Conservation (phyloP, 1,140 invertebrate species). For the Meloidogyne hapla region DNA sequence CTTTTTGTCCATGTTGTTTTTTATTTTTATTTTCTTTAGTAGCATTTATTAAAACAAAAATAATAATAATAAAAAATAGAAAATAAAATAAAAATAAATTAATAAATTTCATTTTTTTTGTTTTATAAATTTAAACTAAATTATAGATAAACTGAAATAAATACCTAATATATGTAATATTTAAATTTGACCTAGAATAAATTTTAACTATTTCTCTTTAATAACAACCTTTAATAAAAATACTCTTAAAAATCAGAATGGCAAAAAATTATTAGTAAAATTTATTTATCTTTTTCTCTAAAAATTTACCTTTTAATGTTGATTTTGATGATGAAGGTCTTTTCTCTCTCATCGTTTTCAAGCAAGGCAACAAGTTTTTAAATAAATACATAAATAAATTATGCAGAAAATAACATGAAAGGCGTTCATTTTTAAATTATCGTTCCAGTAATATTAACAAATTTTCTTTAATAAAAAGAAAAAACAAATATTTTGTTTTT, state of each 20-base stretch:
- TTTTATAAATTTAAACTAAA: too few relatives aligned
- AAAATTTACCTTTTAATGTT: too few relatives aligned
- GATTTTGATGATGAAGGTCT: background rate
- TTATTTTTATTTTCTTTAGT: background rate
- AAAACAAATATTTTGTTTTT: too few relatives aligned
- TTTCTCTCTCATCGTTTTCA: background rate
- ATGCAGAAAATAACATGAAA: background rate
- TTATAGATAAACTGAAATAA: too few relatives aligned
- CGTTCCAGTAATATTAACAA: constrained; percentile 1
- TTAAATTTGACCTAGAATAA: too few relatives aligned
- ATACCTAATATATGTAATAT: too few relatives aligned
- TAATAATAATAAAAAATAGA: background rate
- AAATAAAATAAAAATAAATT: constrained; percentile 4
- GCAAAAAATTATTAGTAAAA: too few relatives aligned
- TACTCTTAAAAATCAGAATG: too few relatives aligned
- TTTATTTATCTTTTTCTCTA: too few relatives aligned
- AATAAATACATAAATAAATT: too few relatives aligned
- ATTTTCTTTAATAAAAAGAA: background rate
- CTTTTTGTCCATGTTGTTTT: background rate
- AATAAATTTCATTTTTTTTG: background rate
- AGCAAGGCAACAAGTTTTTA: background rate
- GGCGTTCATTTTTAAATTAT: background rate
- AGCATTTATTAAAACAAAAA: background rate
- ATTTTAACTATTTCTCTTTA: too few relatives aligned
- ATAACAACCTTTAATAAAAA: too few relatives aligned